Evolutionary conservation across 1,140 invertebrate species (phyloP), one percentile per base, ranked within the genome.

Genomic region (Thaumetopoea pityocampa): DNA sequence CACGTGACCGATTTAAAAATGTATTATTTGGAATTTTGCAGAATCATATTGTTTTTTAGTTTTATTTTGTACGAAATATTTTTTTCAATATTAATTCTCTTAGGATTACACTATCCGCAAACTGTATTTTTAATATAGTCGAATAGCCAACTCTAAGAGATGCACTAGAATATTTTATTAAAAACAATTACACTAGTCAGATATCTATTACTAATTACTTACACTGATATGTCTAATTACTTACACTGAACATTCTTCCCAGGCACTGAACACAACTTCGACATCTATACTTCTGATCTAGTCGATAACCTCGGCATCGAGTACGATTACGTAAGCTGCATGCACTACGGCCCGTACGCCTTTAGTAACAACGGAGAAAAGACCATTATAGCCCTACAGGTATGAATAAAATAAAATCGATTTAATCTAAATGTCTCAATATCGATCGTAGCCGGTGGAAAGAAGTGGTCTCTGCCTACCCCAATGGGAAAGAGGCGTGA

Each of bases 281-380:
- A 89, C 14, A 90, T 89, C 51, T 90, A 90, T 47, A 81, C 80
- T 1, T 70, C 67, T 1, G 66, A 86, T 3, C 76, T 86, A 2
- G 87, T 88, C 0, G 80, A 84, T 43, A 87, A 80, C n/a, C 89
- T 88, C 42, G 91, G 89, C 1, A 85, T 93, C 1, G 82, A 87
- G 0, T 94, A 94, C 43, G 93, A 95, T 64, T 95, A 92, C 55
- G 87, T 86, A 7, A 94, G 92, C 44, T 89, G 93, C 4, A 93
- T 95, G 92, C 94, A 95, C 67, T 95, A 95, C 62, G 91, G 88
- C 0, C 68, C 86, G 1, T 89, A 83, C 24, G 92, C 90, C 2
- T 95, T 94, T 69, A 90, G 89, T 2, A 85, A 67, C 12, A 94
- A 94, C 61, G 90, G 91, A 3, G 67, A 87, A 45, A 87, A 89